Base-by-base conservation (phyloP, 2,797 vertebrate species). In the Propithecus deckenii region DNA sequence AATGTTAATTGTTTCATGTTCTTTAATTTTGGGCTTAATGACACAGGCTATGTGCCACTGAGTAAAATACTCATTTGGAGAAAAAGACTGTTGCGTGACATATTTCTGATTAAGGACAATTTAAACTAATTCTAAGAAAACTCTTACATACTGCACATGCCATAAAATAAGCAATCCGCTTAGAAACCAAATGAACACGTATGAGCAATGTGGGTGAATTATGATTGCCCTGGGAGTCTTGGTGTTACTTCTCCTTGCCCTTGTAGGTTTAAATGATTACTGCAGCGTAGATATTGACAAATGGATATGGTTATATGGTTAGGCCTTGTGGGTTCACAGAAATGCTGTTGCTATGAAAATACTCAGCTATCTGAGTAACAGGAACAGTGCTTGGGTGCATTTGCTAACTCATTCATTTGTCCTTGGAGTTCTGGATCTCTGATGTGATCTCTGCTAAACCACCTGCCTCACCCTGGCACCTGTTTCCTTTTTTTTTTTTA, bases 61-160 rank as follows among this genome's bases (percentile, higher is more conserved):
- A 95, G 88, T 80, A 59, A 97, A 95, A 95, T 86, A 81, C 7
- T 95, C 78, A 94, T 91, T 95, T 91, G 69, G 57, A 92, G 87
- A 50, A 96, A 95, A 97, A 95, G 89, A 80, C 46, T 95, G 25
- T 94, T 94, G n/a, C 0, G 0, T 93, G 85, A 74, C 74, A 74
- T 85, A 91, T 83, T 97, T 95, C 76, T 4, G 5, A 97, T 80
- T 92, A 95, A 94, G 52, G 69, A 75, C 88, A 85, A 96, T 97
- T 96, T 94, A 96, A 96, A 78, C 41, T 63, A 90, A 90, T 95
- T 97, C 63, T 85, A 94, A 92, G 50, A 84, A 96, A 96, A 96
- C 3, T 48, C 50, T 79, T 81, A 79, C 50, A 25, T 86, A 59
- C 38, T 25, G 89, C 30, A 65, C 41, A 94, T 83, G 55, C 71